Conservation (phyloP, 2,113 vertebrate species). For the Micronycteris hirsuta region DNA sequence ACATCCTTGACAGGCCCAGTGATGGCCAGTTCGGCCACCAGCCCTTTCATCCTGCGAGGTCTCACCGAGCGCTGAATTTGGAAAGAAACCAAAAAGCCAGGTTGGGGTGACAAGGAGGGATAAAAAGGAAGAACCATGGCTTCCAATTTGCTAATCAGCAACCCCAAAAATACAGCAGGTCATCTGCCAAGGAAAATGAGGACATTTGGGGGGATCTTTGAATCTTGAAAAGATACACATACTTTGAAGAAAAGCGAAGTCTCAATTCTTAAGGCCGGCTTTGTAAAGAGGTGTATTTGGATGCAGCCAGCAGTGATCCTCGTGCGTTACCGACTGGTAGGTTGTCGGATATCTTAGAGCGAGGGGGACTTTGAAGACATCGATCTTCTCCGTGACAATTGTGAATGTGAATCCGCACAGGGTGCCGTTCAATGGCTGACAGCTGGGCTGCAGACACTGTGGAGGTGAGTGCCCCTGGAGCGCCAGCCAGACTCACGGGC, state of each 20-base stretch:
- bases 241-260: constrained; percentile 77
- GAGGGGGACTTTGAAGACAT: constrained; percentile 25
- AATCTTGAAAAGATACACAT: constrained; percentile 80
- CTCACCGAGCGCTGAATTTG: constrained; percentile 75
- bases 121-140: constrained; percentile 78
- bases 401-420: constrained; percentile 49
- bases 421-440: constrained; percentile 65
- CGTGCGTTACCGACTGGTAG: constrained; percentile 42
- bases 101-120: constrained; percentile 77
- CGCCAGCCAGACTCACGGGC: background rate
- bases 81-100: constrained; percentile 79
- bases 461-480: background rate
- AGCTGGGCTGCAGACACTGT: constrained; percentile 12
- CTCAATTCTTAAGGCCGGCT: constrained; percentile 82
- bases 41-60: constrained; percentile 73
- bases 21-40: constrained; percentile 66
- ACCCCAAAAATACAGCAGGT: constrained; percentile 76
- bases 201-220: constrained; percentile 77
- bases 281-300: constrained; percentile 79
- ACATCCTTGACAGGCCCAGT: constrained; percentile 60
- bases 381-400: constrained; percentile 64
- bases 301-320: constrained; percentile 57
- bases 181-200: constrained; percentile 80
- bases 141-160: constrained; percentile 76
- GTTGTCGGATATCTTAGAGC: constrained; percentile 73